Percentiles rank a stretch among this genome's conserved stretches.
Conservation (phyloP, 2,113 vertebrate genomes). For the Dissostichus mawsoni region DNA sequence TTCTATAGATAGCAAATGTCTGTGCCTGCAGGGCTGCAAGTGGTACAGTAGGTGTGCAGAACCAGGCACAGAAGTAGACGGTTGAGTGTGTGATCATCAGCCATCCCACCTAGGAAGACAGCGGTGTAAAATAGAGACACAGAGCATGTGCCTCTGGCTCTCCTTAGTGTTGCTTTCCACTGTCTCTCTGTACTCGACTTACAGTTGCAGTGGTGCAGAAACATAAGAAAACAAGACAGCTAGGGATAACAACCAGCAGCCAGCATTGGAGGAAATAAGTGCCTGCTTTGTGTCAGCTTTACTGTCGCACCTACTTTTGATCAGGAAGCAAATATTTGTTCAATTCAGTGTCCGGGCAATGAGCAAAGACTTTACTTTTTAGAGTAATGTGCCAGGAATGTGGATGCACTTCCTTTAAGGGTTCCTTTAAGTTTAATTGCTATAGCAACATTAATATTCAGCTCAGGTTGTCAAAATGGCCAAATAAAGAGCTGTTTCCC, state of each 20-base stretch:
- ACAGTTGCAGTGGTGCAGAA: constrained; percentile 7
- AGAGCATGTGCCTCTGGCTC: constrained; percentile 51
- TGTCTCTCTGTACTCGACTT: neutral
- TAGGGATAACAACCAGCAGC: constrained; percentile 8
- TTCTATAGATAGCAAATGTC: constrained; percentile 62
- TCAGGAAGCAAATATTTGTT: constrained; percentile 6
- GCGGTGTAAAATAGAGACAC: constrained; percentile 50
- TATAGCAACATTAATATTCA: constrained; percentile 14
- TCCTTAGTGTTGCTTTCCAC: constrained; percentile 32
- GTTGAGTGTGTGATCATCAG: constrained; percentile 62
- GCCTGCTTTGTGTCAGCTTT: neutral
- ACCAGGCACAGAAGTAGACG: constrained; percentile 42
- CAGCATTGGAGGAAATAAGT: neutral
- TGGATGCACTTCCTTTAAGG: neutral
- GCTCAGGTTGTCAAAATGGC: constrained; percentile 5
- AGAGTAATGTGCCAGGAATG: neutral
- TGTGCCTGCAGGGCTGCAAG: constrained; percentile 47
- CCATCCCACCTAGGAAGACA: constrained; percentile 52
- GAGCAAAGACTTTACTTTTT: neutral
- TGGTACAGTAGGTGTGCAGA: constrained; percentile 42
- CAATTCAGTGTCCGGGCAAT: neutral
- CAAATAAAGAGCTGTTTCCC: neutral
- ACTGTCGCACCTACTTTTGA: neutral
- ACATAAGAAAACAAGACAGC: constrained; percentile 5
- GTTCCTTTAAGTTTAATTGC: neutral